A percentile compares a stretch with the other conserved stretches of the same genome.
Conservation (phyloP, 1,140 invertebrate species). For the Scaptodrosophila lebanonensis region DNA sequence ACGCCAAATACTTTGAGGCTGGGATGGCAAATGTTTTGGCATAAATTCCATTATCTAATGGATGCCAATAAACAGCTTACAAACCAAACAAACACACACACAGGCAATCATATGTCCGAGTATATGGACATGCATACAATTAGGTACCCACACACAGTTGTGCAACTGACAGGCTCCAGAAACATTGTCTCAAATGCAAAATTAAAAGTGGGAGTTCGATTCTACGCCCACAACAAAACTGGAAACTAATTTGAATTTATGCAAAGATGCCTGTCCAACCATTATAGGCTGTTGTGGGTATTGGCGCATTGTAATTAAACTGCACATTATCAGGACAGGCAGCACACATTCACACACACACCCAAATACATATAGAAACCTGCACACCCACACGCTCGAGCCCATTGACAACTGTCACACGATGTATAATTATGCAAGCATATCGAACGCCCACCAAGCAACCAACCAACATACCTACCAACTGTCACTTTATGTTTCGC, state of each 20-base stretch:
- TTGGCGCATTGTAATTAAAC: constrained; percentile 54
- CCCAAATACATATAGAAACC: constrained; percentile 8
- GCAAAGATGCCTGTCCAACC: constrained; percentile 22
- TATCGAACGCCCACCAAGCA: constrained; percentile 7
- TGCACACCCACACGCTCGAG: constrained; percentile 10
- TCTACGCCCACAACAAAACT: constrained; percentile 20
- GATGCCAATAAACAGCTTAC: constrained; percentile 61
- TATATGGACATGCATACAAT: too few relatives aligned
- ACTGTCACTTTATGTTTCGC: constrained; percentile 60
- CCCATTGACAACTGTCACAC: too few relatives aligned
- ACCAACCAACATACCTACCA: constrained; percentile 28
- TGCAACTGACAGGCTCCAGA: constrained; percentile 55
- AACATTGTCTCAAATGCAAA: constrained; percentile 58
- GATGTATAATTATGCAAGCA: constrained; percentile 64
- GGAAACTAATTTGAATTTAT: constrained; percentile 68
- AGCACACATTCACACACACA: constrained; percentile 15
- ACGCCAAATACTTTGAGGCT: constrained; percentile 4
- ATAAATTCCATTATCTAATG: constrained; percentile 71
- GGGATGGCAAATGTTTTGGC: constrained; percentile 36
- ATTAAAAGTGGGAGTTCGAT: constrained; percentile 74
- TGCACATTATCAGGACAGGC: constrained; percentile 56
- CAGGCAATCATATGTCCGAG: constrained; percentile 28
- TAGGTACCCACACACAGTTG: constrained; percentile 12
- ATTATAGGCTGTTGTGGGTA: not conserved
- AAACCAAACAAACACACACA: constrained; percentile 2